Evolutionary conservation across 2,888 invertebrate species (phyloP).

Genomic region (Dolomedes plantarius): DNA sequence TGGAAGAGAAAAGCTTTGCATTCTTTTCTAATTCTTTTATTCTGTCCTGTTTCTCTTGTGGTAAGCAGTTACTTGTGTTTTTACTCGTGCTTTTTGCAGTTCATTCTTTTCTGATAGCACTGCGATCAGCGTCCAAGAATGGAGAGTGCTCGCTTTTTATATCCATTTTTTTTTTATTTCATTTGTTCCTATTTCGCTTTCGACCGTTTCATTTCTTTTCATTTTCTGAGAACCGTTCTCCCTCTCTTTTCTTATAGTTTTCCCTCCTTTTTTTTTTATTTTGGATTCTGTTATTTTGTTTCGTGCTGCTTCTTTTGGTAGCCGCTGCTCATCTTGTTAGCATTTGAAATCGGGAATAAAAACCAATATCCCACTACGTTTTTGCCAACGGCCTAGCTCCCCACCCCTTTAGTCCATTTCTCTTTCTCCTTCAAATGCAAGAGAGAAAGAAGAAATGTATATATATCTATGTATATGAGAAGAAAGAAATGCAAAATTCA

Average conservation of each 20-base stretch:
- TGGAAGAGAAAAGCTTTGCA: background rate
- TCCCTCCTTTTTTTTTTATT: conserved; percentile 1
- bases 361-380: conserved; percentile 66
- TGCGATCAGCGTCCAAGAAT: conserved; percentile 11
- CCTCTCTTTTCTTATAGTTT: conserved; percentile 25
- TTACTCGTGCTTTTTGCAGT: conserved; percentile 23
- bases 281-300: background rate
- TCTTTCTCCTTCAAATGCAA: conserved; percentile 37
- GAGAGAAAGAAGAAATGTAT: conserved; percentile 39
- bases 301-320: conserved; percentile 5
- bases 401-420: conserved; percentile 43
- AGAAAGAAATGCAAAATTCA: conserved; percentile 70
- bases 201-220: conserved; percentile 68
- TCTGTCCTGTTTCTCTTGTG: background rate
- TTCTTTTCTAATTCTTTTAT: conserved; percentile 34
- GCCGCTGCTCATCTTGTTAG: conserved; percentile 63
- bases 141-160: conserved; percentile 1
- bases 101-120: conserved; percentile 19
- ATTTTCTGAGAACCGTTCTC: conserved; percentile 50
- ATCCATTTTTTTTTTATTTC: conserved; percentile 10
- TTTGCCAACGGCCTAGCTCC: conserved; percentile 42
- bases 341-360: conserved; percentile 70
- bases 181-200: conserved; percentile 47
- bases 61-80: conserved; percentile 49
- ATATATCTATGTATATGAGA: conserved; percentile 57